Evolutionary conservation across 2,113 vertebrate genomes (phyloP).

Genomic region (Gallinago undulata): DNA sequence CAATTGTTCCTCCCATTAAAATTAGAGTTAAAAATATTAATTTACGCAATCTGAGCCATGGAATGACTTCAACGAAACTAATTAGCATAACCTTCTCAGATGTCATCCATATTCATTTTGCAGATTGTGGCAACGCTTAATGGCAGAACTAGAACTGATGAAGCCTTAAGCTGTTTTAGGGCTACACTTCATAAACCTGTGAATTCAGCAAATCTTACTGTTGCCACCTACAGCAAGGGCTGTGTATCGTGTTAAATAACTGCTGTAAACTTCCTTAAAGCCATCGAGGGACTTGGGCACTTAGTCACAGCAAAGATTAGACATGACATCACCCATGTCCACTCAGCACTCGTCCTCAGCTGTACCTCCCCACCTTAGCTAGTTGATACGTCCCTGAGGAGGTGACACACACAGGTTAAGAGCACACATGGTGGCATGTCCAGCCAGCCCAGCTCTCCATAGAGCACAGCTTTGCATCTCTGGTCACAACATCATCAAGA

Average conservation of each 20-base stretch:
- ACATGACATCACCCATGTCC: background rate
- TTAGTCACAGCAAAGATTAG: background rate
- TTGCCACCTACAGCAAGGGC: constrained; percentile 18
- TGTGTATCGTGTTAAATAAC: background rate
- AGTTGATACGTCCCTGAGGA: background rate
- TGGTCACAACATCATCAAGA: background rate
- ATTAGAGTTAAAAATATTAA: constrained; percentile 52
- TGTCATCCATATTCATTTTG: constrained; percentile 50
- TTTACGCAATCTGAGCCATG: background rate
- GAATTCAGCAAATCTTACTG: background rate
- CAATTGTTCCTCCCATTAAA: constrained; percentile 17
- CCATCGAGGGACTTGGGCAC: background rate
- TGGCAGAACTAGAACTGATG: constrained; percentile 46
- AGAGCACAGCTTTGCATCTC: background rate
- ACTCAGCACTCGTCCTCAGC: background rate
- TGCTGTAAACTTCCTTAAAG: background rate
- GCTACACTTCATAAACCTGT: background rate
- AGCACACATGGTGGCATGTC: fast-evolving
- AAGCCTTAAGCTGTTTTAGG: constrained; percentile 22
- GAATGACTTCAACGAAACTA: constrained; percentile 15
- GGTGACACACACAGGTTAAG: fast-evolving
- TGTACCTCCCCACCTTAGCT: background rate
- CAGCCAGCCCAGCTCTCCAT: background rate
- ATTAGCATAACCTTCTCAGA: constrained; percentile 47
- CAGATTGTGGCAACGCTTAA: constrained; percentile 22